Evolutionary conservation across 2,113 vertebrate species (phyloP).

Genomic region (Tonatia bakeri): DNA sequence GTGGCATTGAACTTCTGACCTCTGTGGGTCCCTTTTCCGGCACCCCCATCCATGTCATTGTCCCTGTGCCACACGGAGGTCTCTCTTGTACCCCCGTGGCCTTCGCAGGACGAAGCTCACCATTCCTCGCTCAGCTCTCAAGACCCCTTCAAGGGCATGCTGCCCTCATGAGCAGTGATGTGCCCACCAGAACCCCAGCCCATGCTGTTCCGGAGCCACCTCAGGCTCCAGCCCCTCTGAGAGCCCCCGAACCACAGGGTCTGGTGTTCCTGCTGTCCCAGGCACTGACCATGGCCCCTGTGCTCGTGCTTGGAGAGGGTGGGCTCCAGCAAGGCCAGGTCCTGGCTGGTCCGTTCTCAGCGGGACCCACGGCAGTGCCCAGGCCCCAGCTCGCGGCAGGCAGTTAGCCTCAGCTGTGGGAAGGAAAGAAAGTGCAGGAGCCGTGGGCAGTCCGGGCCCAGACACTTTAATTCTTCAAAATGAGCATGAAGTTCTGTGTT

Average conservation of each 20-base stretch:
- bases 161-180: background rate
- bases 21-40: background rate
- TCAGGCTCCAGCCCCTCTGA: background rate
- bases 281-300: background rate
- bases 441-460: background rate
- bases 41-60: background rate
- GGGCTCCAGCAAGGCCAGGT: background rate
- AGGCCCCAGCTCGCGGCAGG: background rate
- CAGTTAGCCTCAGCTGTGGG: background rate
- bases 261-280: background rate
- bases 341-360: background rate
- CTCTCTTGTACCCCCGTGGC: background rate
- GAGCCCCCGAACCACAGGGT: background rate
- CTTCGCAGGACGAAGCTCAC: background rate
- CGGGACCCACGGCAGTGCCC: too few relatives aligned
- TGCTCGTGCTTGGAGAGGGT: too few relatives aligned
- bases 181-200: background rate
- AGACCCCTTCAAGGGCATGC: too few relatives aligned
- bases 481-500: background rate
- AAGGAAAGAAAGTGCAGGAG: background rate
- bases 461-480: background rate
- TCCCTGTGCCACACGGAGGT: too few relatives aligned
- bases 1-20: background rate
- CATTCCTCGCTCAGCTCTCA: background rate
- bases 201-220: background rate